Base-by-base conservation (phyloP, 2,888 invertebrate species). In the Macroteleia sp. region DNA sequence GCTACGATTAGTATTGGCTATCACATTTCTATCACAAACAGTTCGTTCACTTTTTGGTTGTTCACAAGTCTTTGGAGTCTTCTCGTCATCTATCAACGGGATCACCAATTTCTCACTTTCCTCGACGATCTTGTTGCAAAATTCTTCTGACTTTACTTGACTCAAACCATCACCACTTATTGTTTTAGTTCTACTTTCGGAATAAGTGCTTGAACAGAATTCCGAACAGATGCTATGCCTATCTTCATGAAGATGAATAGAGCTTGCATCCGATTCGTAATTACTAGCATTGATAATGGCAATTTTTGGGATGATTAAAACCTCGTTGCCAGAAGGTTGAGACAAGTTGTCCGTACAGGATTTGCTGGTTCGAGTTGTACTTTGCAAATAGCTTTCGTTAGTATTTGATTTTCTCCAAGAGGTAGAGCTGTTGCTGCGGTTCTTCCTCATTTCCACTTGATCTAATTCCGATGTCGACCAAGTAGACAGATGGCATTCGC, bases 251-350 rank as follows among this genome's bases (percentile, higher is more conserved):
- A 89, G 54, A 54, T 90, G 86, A 0, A 90, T 86, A 1, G 91
- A 91, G 48, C 91, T 90, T 28, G 88, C 90, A 73, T 90, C 89
- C 2, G 91, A 91, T 54, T 87, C 89, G 42, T 91, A 89, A 39
- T 89, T 91, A 41, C 91, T 91, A 1, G 91, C 86, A 32, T 90
- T 90, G 66, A 91, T 91, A 28, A 91, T 91, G 0, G 91, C 88
- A 62, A 91, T 91, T 44, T 85, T 81, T 0, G 91, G 91, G 57
- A 91, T 90, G 0, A 91, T 82, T 28, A 32, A 22, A 2, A 8
- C 16, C 14, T 44, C 64, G 41, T 25, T 32, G 1, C 19, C 8
- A 1, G 10, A 17, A 12, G 59, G 36, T 14, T 77, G 73, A 4
- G 42, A 57, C 5, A 82, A 71, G 9, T 86, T 77, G 6, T 67